Evolutionary conservation across 2,113 vertebrate genomes (phyloP).

Genomic region (Semicossyphus pulcher): DNA sequence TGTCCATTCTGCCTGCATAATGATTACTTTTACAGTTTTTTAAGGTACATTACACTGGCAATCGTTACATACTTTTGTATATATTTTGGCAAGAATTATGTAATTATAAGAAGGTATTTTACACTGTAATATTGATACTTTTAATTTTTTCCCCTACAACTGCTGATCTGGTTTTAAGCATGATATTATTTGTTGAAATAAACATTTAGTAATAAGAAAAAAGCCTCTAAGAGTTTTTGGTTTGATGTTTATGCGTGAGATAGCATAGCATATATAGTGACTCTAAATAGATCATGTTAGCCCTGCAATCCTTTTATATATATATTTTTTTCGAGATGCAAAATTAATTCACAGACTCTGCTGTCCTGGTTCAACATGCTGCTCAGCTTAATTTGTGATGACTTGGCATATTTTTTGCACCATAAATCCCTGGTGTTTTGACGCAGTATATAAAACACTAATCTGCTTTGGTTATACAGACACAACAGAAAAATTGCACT

Average conservation of each 20-base stretch:
- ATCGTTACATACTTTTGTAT: neutral
- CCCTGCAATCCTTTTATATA: neutral
- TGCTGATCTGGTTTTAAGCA: no score
- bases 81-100: no score
- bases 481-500: neutral
- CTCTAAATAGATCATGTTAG: slow-evolving; percentile 10
- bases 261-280: slow-evolving; percentile 1
- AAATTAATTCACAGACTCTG: slow-evolving; percentile 29
- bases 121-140: no score
- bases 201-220: no score
- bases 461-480: neutral
- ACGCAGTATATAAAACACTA: slow-evolving; percentile 4
- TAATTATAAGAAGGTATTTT: no score
- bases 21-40: neutral
- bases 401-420: neutral
- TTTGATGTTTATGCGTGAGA: neutral
- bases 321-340: neutral
- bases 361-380: slow-evolving; percentile 7
- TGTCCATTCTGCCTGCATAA: neutral
- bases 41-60: neutral
- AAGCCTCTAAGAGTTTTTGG: no score
- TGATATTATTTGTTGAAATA: no score
- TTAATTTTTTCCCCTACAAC: no score
- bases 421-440: neutral
- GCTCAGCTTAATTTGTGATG: slow-evolving; percentile 14